These are phyloP conservation scores for Paradoxurus hermaphroditus DNA, from an alignment of 2,113 vertebrate genomes.

Conservation along the genomic window DNA sequence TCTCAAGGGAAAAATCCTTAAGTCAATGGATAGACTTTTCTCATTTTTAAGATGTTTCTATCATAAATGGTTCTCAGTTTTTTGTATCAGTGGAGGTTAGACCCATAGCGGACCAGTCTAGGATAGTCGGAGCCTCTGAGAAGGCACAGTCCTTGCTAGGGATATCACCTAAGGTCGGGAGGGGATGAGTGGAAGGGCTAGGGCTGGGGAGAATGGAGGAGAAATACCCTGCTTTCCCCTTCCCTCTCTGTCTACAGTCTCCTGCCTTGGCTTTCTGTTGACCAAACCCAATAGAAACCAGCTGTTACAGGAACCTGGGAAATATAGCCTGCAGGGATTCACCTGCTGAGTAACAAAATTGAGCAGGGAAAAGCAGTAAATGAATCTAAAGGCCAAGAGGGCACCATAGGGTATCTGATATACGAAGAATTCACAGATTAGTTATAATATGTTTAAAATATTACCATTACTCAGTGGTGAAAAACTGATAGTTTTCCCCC, in stretches of 20 bases:
- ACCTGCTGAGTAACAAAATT: not conserved
- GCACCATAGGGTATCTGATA: not conserved
- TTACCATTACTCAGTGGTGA: not conserved
- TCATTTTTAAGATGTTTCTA: not conserved
- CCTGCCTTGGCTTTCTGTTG: not conserved
- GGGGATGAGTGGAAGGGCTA: not conserved
- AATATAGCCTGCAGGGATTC: not conserved
- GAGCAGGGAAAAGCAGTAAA: not conserved
- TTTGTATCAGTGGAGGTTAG: not conserved
- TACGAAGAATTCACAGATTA: not conserved
- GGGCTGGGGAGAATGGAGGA: no score
- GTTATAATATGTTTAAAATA: not conserved
- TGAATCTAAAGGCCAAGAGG: not conserved
- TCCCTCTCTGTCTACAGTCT: not conserved
- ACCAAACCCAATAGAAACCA: not conserved
- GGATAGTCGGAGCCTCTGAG: not conserved
- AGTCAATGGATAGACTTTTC: not conserved
- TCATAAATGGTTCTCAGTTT: not conserved
- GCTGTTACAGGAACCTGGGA: not conserved
- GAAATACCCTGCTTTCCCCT: not conserved
- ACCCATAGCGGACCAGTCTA: not conserved
- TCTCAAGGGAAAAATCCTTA: not conserved
- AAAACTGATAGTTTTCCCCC: not conserved
- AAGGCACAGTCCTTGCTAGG: not conserved
- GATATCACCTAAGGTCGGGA: not conserved